phyloP scores from a whole-genome alignment of 2,797 vertebrate genomes.

The Protosalanx chinensis region DNA sequence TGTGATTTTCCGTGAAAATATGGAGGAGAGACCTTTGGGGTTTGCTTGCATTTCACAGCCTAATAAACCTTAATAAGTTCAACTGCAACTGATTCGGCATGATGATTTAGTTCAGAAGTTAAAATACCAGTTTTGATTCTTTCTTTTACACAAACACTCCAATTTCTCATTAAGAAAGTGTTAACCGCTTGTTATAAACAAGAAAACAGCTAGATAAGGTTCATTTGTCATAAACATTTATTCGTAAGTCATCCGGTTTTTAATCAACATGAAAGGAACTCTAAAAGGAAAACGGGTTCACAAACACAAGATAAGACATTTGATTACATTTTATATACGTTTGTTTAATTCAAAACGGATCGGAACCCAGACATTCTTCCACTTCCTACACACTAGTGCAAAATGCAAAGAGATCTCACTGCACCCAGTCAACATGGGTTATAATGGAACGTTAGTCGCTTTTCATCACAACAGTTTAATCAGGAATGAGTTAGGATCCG shows the following conservation, averaged over 20 bases:
- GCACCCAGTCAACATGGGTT: slow-evolving; percentile 13
- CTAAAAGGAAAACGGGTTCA: slow-evolving; percentile 47
- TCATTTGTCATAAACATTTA: slow-evolving; percentile 53
- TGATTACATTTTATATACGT: slow-evolving; percentile 50
- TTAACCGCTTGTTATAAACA: slow-evolving; percentile 5
- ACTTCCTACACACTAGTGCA: slow-evolving; percentile 36
- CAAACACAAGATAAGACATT: slow-evolving; percentile 46
- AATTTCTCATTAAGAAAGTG: background rate
- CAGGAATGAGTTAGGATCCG: slow-evolving; percentile 45
- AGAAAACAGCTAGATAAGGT: background rate
- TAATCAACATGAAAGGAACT: slow-evolving; percentile 48
- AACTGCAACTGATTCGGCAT: background rate
- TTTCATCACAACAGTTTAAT: slow-evolving; percentile 25
- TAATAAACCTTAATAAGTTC: slow-evolving; percentile 54
- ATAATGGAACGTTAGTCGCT: slow-evolving; percentile 27
- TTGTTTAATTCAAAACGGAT: slow-evolving; percentile 48
- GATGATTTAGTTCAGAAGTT: no score
- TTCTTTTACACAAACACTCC: background rate
- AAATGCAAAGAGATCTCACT: slow-evolving; percentile 32
- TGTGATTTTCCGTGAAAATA: slow-evolving; percentile 51
- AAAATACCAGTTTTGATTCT: no score
- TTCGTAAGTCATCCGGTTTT: slow-evolving; percentile 45
- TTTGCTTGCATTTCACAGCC: slow-evolving; percentile 48
- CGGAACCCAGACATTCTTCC: slow-evolving; percentile 1
- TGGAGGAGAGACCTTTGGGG: slow-evolving; percentile 30